Conservation (phyloP, 2,797 vertebrate species). For the Pantherophis alleghaniensis region DNA sequence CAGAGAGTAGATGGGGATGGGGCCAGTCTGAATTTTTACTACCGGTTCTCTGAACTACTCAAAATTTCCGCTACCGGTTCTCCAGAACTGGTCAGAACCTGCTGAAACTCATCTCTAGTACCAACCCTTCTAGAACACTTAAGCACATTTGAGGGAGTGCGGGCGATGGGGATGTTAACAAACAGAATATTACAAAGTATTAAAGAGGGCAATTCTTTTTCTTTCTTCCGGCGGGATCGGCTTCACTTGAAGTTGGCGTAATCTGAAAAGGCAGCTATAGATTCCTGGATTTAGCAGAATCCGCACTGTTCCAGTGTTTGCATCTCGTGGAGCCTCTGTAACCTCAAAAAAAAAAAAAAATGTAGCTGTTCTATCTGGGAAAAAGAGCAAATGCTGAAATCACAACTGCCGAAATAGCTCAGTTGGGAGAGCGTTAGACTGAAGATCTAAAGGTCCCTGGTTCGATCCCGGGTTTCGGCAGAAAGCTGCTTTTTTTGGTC, state of each 20-base stretch:
- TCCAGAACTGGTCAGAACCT: no score
- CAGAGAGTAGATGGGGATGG: no score
- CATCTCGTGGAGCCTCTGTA: no score
- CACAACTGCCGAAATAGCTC: not conserved
- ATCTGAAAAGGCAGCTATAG: constrained; percentile 98
- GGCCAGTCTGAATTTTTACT: no score
- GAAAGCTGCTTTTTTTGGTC: not conserved
- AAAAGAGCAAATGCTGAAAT: accelerated
- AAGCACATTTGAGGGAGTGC: constrained; percentile 74
- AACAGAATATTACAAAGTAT: constrained; percentile 98
- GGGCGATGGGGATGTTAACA: constrained; percentile 85
- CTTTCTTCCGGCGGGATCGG: constrained; percentile 50
- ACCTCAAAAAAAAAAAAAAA: no score
- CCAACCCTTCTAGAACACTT: constrained; percentile 82
- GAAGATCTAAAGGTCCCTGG: constrained; percentile 77
- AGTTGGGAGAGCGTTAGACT: constrained; percentile 38
- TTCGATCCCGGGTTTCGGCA: constrained; percentile 71
- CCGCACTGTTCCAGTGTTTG: constrained; percentile 89
- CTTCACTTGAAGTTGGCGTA: constrained; percentile 98
- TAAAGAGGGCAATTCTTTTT: constrained; percentile 91
- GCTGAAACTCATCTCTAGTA: no score
- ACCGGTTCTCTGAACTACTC: no score
- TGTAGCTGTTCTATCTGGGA: not conserved
- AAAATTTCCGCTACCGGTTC: no score
- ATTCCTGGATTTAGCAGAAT: constrained; percentile 99